Base-by-base conservation (phyloP, 2,797 vertebrate species). In the Glossophaga mutica region DNA sequence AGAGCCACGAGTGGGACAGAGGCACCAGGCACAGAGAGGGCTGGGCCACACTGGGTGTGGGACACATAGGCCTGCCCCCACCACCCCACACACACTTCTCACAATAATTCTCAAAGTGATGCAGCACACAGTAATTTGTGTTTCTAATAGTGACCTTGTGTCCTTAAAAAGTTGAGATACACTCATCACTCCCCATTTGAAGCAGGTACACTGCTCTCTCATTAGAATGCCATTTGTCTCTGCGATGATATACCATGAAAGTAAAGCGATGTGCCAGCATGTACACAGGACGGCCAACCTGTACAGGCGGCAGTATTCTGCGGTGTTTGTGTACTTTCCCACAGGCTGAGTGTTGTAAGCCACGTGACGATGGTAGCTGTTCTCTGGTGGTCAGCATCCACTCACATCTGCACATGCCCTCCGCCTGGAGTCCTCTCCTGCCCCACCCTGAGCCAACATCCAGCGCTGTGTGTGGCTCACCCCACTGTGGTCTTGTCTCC, bases 31-130 rank as follows among this genome's bases (percentile, higher is more conserved):
- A 32, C 29, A 37, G 32, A 71, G 55, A 73, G 78, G 9, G 10
- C 57, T 9, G 16, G 18, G 26, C 15, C n/a, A 19, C 9, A 19
- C 9, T 29, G 6, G 10, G 19, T 0, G 3, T 0, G 9, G 57
- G 24, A 5, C 16, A 26, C 48, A 46, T 0, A 2, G 3, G 8
- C 50, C 34, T 46, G 22, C 39, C 44, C n/a, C 71, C 52, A 12
- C 10, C 39, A 19, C 5, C 39, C 59, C 59, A 39, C 34, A 34
- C 48, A 74, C 16, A 4, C 2, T 83, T 14, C 59, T 84, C 39
- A 37, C 15, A 39, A 0, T 42, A 21, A 57, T 57, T 39, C 44
- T 71, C 52, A 70, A 52, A 57, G 26, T 26, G 16, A 52, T 67
- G 44, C 32, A 6, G 3, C 18, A 18, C 26, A n/a, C 5, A 70